These are phyloP conservation scores for Drosophila buzzatii DNA, from an alignment of 2,888 invertebrate genomes.

Conservation along the genomic window DNA sequence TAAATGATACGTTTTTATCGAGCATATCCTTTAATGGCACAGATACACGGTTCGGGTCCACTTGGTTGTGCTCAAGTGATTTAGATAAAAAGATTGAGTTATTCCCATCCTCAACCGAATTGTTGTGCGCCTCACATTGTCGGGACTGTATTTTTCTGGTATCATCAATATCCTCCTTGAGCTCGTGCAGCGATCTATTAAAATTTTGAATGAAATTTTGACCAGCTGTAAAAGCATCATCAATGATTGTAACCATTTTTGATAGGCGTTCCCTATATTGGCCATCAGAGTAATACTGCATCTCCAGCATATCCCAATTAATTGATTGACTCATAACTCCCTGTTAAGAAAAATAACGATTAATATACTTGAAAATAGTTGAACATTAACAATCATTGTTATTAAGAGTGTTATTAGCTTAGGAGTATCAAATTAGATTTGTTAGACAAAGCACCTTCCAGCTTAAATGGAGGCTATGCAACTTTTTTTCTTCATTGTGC, in stretches of 20 bases:
- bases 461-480: conserved; percentile 2
- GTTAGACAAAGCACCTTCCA: conserved; percentile 11
- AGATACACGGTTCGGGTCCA: conserved; percentile 29
- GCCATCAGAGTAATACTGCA: conserved; percentile 93
- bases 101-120: conserved; percentile 14
- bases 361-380: not conserved
- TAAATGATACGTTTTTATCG: conserved; percentile 29
- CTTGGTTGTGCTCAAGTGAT: conserved; percentile 33
- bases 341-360: conserved; percentile 85
- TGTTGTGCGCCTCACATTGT: conserved; percentile 32
- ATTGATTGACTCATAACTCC: conserved; percentile 98
- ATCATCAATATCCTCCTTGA: conserved; percentile 84
- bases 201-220: conserved; percentile 90
- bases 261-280: conserved; percentile 92
- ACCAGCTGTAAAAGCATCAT: conserved; percentile 90
- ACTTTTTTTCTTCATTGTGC: conserved; percentile 2
- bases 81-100: conserved; percentile 71
- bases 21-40: conserved; percentile 43
- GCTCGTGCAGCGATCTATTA: conserved; percentile 86
- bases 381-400: not conserved
- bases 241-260: conserved; percentile 94
- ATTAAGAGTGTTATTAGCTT: not conserved
- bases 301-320: conserved; percentile 95
- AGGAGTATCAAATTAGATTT: not conserved
- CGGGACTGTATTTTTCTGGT: conserved; percentile 62